Conservation (phyloP, 2,797 vertebrate species). For the Tolypeutes matacus region DNA sequence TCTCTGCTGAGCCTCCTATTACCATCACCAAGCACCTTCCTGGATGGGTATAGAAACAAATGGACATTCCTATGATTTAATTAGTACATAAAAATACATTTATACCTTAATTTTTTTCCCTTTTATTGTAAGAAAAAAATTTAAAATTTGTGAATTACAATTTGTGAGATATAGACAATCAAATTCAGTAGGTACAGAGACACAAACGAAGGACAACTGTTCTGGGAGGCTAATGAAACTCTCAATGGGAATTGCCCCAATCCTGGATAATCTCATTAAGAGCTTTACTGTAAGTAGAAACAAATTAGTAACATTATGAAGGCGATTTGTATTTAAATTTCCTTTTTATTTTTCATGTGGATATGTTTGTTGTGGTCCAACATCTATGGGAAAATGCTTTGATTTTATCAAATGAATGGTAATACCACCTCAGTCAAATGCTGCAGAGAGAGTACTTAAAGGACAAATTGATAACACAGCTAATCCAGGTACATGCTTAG, state of each 20-base stretch:
- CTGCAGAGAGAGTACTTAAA: slow-evolving; percentile 23
- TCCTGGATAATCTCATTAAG: slow-evolving; percentile 81
- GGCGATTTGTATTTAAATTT: slow-evolving; percentile 76
- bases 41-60: not conserved
- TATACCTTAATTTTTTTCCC: not conserved
- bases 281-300: slow-evolving; percentile 76
- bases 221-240: slow-evolving; percentile 69
- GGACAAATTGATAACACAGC: not conserved
- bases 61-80: not conserved
- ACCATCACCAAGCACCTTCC: not conserved
- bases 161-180: slow-evolving; percentile 45
- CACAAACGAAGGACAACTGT: slow-evolving; percentile 65
- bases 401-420: slow-evolving; percentile 69
- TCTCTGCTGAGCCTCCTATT: not conserved
- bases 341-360: slow-evolving; percentile 63
- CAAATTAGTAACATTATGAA: slow-evolving; percentile 76
- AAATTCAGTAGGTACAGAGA: slow-evolving; percentile 4
- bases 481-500: slow-evolving; percentile 26
- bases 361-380: slow-evolving; percentile 64
- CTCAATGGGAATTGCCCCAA: slow-evolving; percentile 50
- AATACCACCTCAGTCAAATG: slow-evolving; percentile 44
- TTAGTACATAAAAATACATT: not conserved
- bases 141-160: slow-evolving; percentile 50
- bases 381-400: slow-evolving; percentile 63
- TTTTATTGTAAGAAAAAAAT: not conserved